Evolutionary conservation across 2,113 vertebrate genomes (phyloP), one percentile per base, ranked within the genome.

Genomic region (Cottus gobio): DNA sequence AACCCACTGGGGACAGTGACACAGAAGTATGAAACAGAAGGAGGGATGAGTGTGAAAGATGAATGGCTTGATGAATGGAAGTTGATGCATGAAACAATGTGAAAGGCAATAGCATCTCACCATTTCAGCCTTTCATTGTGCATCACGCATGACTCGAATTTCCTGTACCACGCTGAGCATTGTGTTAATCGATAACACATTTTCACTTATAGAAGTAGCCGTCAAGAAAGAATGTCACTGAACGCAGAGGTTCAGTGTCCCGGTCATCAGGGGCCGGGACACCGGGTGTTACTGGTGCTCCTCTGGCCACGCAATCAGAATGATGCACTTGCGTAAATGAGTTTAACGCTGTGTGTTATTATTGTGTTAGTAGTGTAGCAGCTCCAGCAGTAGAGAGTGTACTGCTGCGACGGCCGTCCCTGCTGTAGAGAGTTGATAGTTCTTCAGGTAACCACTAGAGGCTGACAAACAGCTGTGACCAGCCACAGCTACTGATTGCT

Each of bases 391-490:
- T 0, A 50, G 44, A 80, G 63, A 37, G 34, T 2, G 7, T 26
- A 22, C 39, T 71, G 58, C 24, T 77, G 28, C n/a, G 58, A 2
- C 20, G 4, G 52, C 44, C 39, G 63, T 60, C 28, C 6, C 46
- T 48, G 30, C 69, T 75, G 26, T 10, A 4, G 6, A 57, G 20
- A 50, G 63, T 3, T 46, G 71, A 63, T 48, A 54, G 67, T 92
- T 77, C 74, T 44, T n/a, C 77, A 83, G 82, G 77, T 87, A 75
- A 79, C 93, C 93, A 94, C 93, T 92, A 94, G 93, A 94, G 92
- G 93, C 82, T 87, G 93, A 93, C 93, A 94, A 90, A 94, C 85
- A 77, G 75, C 89, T 87, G 80, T 85, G 79, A 79, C 68, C 79
- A 50, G 75, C 56, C 84, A 30, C 79, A 62, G 37, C 48, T 4